Base-by-base conservation (phyloP, 2,888 invertebrate species). In the Pardosa pseudoannulata region DNA sequence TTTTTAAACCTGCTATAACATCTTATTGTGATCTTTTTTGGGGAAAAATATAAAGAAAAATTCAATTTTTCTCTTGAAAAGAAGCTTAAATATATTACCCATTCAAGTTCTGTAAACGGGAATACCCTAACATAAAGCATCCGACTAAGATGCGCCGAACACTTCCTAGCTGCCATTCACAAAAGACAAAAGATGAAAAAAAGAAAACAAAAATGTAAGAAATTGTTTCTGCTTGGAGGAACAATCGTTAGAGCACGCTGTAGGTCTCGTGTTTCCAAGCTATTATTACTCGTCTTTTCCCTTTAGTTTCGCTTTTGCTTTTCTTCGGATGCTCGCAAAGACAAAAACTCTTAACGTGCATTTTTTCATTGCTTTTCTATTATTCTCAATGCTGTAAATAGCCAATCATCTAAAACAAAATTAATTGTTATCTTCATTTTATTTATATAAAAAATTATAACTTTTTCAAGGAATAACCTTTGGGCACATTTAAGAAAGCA, bases 221-320 rank as follows among this genome's bases (percentile, higher is more conserved):
- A 83, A 83, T 78, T 72, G 73, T 83, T 83, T 83, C 83, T 78
- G 83, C 83, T 50, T 83, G 56, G 78, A 2, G 46, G 31, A 75
- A 72, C 82, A 83, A 71, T 71, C 62, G 65, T 29, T 71, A 32
- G 64, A 71, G 65, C 76, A 67, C 9, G 41, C 76, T 46, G 64
- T 23, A 29, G 50, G 65, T 70, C 41, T 50, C 46, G 76, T 76
- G 71, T 72, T 83, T 83, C 41, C 39, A 39, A 19, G n/a, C 32
- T 36, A 73, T 67, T 73, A 62, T 27, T 79, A 36, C 68, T 27
- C 31, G 70, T 56, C 11, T 64, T 76, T 78, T 78, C 83, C 65
- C 82, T 70, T 16, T 11, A 13, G 6, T 46, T 71, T 78, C 39
- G 65, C 78, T 31, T 71, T 83, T 83, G 46, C 71, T 72, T n/a